These are phyloP conservation scores for Amphipyra berbera DNA, from an alignment of 2,888 invertebrate genomes.

Conservation along the genomic window DNA sequence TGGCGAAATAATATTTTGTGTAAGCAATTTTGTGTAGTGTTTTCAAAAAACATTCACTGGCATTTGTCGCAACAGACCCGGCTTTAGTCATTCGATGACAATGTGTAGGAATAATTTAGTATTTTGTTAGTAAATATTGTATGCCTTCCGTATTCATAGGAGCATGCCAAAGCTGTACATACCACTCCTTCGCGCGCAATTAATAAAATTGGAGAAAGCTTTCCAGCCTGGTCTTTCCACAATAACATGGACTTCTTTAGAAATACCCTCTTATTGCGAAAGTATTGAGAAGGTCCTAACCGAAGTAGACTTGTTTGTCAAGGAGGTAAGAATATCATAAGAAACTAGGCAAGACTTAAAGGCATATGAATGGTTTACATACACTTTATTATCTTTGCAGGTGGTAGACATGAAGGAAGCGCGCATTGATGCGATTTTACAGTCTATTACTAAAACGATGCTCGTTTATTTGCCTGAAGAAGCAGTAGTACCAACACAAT, in stretches of 20 bases:
- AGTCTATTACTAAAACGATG: slow-evolving; percentile 90
- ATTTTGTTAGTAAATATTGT: slow-evolving; percentile 1
- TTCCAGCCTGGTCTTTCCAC: slow-evolving; percentile 94
- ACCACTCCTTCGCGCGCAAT: slow-evolving; percentile 91
- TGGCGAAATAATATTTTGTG: no score
- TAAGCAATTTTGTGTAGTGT: no score
- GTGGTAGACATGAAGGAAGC: slow-evolving; percentile 94
- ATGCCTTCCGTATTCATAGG: slow-evolving; percentile 59
- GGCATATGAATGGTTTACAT: neutral
- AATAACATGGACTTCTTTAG: slow-evolving; percentile 95
- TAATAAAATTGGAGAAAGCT: slow-evolving; percentile 92
- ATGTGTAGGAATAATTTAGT: neutral
- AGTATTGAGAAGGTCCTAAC: slow-evolving; percentile 89
- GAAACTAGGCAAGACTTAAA: neutral
- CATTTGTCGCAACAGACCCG: no score
- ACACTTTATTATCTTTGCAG: slow-evolving; percentile 62
- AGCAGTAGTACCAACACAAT: slow-evolving; percentile 91
- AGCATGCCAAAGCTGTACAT: slow-evolving; percentile 92
- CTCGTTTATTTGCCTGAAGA: slow-evolving; percentile 91
- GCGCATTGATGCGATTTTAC: slow-evolving; percentile 92
- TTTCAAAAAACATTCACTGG: no score
- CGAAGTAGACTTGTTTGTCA: slow-evolving; percentile 91
- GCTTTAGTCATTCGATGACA: no score
- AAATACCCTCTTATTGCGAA: slow-evolving; percentile 91
- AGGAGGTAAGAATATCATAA: slow-evolving; percentile 83